Percentiles rank a stretch among this genome's conserved stretches.
Conservation (phyloP, 2,888 invertebrate genomes). For the Apantesis nais region DNA sequence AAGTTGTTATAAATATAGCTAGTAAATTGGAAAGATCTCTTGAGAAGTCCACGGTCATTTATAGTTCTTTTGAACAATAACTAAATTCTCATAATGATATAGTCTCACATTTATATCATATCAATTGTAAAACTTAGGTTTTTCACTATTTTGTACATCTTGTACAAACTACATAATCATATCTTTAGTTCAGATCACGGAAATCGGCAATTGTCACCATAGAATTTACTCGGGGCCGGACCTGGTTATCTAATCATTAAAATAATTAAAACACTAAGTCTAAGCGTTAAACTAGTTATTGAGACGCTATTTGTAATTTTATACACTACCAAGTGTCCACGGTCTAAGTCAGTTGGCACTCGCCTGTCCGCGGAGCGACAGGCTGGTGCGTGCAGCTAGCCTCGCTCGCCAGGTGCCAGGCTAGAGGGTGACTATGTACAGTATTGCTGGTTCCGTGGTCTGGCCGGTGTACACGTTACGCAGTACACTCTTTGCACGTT, state of each 20-base stretch:
- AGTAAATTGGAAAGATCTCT: constrained; percentile 82
- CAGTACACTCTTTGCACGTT: constrained; percentile 53
- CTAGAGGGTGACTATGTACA: constrained; percentile 24
- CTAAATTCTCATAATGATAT: constrained; percentile 65
- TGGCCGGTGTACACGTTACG: constrained; percentile 46
- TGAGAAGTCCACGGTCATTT: constrained; percentile 80
- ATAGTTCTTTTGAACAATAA: constrained; percentile 84
- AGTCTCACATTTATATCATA: constrained; percentile 77
- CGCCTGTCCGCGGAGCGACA: not conserved
- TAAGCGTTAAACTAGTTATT: constrained; percentile 21
- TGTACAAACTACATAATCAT: constrained; percentile 48
- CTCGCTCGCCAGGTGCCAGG: constrained; percentile 16
- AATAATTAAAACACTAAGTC: constrained; percentile 18
- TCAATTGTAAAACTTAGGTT: constrained; percentile 70
- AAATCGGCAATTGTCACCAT: constrained; percentile 38
- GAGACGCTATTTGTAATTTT: constrained; percentile 29
- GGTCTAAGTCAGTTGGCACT: not conserved
- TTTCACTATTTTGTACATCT: constrained; percentile 62
- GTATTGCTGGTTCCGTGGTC: constrained; percentile 47
- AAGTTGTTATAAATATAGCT: constrained; percentile 83
- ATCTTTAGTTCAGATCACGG: constrained; percentile 47
- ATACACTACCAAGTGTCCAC: constrained; percentile 20
- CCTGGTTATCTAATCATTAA: constrained; percentile 23
- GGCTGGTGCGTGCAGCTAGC: not conserved
- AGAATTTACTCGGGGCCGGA: constrained; percentile 16